Conservation (phyloP, 2,888 invertebrate species). For the Tanypteryx hageni region DNA sequence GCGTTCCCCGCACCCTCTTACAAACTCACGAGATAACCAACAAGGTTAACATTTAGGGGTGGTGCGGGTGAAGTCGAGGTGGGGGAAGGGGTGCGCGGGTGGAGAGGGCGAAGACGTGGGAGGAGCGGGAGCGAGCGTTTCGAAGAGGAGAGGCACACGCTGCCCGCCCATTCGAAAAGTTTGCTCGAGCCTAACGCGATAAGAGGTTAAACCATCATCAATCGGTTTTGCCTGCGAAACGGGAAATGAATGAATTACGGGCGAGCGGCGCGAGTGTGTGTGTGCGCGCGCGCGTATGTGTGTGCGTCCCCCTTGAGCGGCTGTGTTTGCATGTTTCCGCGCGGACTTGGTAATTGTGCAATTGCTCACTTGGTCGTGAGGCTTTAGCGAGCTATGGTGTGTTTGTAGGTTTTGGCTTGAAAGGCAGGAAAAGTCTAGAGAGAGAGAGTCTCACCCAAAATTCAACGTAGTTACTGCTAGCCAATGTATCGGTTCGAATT, state of each 20-base stretch:
- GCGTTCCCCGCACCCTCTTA: background rate
- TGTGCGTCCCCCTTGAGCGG: background rate
- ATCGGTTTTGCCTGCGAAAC: constrained; percentile 63
- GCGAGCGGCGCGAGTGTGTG: background rate
- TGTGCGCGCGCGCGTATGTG: background rate
- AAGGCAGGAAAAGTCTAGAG: background rate
- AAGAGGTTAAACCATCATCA: constrained; percentile 64
- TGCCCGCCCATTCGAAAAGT: constrained; percentile 56
- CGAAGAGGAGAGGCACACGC: background rate
- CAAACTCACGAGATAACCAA: constrained; percentile 47
- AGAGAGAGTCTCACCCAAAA: background rate
- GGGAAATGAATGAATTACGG: constrained; percentile 64
- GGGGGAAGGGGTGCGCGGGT: background rate
- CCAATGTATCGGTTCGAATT: background rate
- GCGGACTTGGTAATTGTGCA: constrained; percentile 62
- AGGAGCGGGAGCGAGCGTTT: background rate
- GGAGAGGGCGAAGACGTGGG: background rate
- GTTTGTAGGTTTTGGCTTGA: constrained; percentile 18
- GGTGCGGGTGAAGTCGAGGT: background rate
- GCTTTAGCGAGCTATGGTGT: constrained; percentile 19
- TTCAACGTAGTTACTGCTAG: background rate
- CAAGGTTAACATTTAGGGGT: constrained; percentile 47
- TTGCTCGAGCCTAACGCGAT: constrained; percentile 64
- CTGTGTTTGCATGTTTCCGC: constrained; percentile 55
- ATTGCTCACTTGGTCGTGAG: constrained; percentile 54